Evolutionary conservation across 2,888 invertebrate species (phyloP), one percentile per base, ranked within the genome.

Genomic region (Acleris sparsana): DNA sequence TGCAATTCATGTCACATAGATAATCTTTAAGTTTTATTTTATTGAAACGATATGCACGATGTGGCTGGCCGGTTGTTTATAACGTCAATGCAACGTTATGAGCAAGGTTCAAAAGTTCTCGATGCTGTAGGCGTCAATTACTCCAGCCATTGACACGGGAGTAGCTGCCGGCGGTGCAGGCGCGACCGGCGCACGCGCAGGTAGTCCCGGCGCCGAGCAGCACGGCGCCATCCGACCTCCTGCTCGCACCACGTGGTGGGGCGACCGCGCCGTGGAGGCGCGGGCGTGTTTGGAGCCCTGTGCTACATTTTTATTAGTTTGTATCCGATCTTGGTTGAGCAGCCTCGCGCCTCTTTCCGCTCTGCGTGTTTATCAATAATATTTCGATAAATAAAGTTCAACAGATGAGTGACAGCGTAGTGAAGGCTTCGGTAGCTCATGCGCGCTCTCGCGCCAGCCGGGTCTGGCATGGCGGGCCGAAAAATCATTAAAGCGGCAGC

Each of bases 261-360:
- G 91, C 79, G 82, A 79, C 77, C 76, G 64, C 49, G 62, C 57
- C 44, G 72, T 70, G 56, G 67, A 74, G 76, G 85, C 86, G 88
- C 89, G 86, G 88, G 88, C 86, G 88, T 85, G 80, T 84, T 87
- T 84, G 85, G 80, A 81, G 84, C 77, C 89, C 83, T 88, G 91
- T 86, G 92, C 92, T 93, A 93, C 89, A 92, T 89, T 92, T 88
- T 91, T 89, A 89, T 91, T 90, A 93, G 93, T 93, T 90, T 89
- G 85, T 89, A 88, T 89, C 88, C 88, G 93, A 87, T 87, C 86
- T 79, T 74, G 77, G 70, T 75, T 81, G 74, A 70, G 70, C 76
- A 75, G 79, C 78, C 74, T 75, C 68, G 84, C 79, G 80, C 72
- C 70, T 69, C 74, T 55, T 29, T 71, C 73, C 73, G 70, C 69